Conservation (phyloP, 2,797 vertebrate species). For the Lindbergichthys nudifrons region DNA sequence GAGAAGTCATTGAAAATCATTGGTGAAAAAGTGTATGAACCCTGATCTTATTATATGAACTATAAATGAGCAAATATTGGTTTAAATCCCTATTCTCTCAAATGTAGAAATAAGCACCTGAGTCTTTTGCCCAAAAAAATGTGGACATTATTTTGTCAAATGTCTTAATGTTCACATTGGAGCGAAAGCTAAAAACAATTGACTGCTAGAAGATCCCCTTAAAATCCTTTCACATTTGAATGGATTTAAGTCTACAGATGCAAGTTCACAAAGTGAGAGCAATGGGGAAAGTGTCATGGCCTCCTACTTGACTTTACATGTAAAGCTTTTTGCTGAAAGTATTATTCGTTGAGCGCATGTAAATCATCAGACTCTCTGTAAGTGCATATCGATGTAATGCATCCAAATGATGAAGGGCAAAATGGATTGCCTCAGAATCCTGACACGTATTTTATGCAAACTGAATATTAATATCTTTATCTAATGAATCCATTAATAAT, state of each 20-base stretch:
- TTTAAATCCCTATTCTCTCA: constrained; percentile 20
- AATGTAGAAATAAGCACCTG: not conserved
- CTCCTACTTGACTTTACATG: constrained; percentile 34
- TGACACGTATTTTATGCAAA: constrained; percentile 3
- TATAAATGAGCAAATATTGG: constrained; percentile 22
- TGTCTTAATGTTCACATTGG: not conserved
- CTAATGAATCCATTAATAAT: constrained; percentile 21
- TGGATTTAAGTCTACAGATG: constrained; percentile 37
- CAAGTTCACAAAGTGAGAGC: constrained; percentile 26
- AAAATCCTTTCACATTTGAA: constrained; percentile 24
- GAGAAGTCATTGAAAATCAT: too few relatives aligned
- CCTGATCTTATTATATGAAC: too few relatives aligned
- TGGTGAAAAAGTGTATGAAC: too few relatives aligned
- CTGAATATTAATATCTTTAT: not conserved
- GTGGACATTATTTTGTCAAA: constrained; percentile 21
- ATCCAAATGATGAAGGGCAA: not conserved
- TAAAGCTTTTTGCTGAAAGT: constrained; percentile 11
- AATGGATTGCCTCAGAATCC: not conserved
- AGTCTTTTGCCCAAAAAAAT: constrained; percentile 15
- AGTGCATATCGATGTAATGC: constrained; percentile 4
- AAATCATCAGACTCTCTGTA: constrained; percentile 18
- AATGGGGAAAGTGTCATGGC: constrained; percentile 2
- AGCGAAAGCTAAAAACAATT: not conserved
- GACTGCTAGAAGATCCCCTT: constrained; percentile 26
- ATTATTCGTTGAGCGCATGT: constrained; percentile 15